Evolutionary conservation across 2,888 invertebrate genomes (phyloP).

Genomic region (Dolomedes plantarius): DNA sequence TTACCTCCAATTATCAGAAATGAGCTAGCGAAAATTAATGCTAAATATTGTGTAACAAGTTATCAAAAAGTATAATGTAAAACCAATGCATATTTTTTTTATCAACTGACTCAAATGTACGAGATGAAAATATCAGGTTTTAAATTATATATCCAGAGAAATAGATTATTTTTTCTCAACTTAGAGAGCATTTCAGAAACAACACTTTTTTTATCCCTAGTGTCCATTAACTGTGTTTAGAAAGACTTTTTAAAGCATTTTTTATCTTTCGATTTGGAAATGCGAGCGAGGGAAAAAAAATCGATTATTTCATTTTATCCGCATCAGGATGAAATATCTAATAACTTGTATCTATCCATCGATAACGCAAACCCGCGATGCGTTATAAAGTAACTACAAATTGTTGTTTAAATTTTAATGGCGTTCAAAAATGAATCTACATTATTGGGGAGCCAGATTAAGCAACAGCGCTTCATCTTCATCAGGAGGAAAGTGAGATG

Average conservation of each 20-base stretch:
- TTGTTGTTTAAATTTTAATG: constrained; percentile 28
- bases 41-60: too few species aligned
- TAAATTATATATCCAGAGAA: too few species aligned
- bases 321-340: not conserved
- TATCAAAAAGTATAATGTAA: too few species aligned
- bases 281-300: not conserved
- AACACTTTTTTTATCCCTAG: not conserved
- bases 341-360: not conserved
- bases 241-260: not conserved
- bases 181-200: not conserved
- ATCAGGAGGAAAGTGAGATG: not conserved
- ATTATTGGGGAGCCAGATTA: constrained; percentile 26
- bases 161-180: not conserved
- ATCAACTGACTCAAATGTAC: too few species aligned
- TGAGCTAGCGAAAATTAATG: too few species aligned
- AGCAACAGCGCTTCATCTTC: constrained; percentile 30
- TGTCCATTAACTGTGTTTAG: not conserved
- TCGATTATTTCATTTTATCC: constrained; percentile 3
- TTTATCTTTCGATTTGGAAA: not conserved
- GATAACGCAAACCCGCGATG: not conserved
- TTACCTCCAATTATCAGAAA: too few species aligned
- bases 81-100: too few species aligned
- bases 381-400: not conserved
- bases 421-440: constrained; percentile 20
- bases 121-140: not conserved